These are phyloP conservation scores for Margarornis squamiger DNA, from an alignment of 2,797 vertebrate species.

Conservation along the genomic window DNA sequence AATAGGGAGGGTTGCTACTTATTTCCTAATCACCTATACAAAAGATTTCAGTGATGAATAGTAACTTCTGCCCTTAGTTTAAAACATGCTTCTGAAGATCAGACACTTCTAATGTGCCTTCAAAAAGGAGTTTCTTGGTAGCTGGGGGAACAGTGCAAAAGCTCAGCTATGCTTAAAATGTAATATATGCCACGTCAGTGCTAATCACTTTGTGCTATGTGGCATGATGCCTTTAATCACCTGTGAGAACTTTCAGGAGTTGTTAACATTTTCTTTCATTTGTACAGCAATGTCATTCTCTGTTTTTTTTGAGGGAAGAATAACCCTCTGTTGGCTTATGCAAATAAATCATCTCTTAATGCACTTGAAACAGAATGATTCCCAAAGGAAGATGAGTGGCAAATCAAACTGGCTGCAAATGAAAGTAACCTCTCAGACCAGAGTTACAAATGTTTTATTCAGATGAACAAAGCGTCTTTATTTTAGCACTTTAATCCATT, in stretches of 20 bases:
- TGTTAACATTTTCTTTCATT: conserved; percentile 66
- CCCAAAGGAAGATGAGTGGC: conserved; percentile 58
- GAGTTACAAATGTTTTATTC: conserved; percentile 68
- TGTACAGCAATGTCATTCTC: conserved; percentile 19
- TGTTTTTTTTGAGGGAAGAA: conserved; percentile 39
- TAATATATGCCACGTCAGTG: background rate
- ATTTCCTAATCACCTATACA: background rate
- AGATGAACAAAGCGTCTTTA: conserved; percentile 66
- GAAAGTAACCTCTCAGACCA: conserved; percentile 57
- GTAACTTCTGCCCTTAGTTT: background rate
- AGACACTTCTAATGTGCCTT: background rate
- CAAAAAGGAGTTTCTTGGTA: background rate
- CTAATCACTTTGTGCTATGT: conserved; percentile 1
- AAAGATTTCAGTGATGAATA: background rate
- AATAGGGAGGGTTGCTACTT: background rate
- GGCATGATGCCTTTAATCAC: conserved; percentile 47
- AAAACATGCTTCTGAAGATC: background rate
- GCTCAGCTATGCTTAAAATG: background rate
- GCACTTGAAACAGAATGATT: conserved; percentile 60
- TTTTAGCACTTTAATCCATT: conserved; percentile 68
- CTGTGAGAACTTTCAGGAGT: conserved; percentile 51
- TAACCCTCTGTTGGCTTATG: conserved; percentile 63
- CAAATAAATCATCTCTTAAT: conserved; percentile 71
- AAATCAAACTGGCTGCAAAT: conserved; percentile 68
- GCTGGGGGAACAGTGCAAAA: conserved; percentile 12